Evolutionary conservation across 1,140 invertebrate species (phyloP), one percentile per base, ranked within the genome.

Genomic region (Psilanteris sp.): DNA sequence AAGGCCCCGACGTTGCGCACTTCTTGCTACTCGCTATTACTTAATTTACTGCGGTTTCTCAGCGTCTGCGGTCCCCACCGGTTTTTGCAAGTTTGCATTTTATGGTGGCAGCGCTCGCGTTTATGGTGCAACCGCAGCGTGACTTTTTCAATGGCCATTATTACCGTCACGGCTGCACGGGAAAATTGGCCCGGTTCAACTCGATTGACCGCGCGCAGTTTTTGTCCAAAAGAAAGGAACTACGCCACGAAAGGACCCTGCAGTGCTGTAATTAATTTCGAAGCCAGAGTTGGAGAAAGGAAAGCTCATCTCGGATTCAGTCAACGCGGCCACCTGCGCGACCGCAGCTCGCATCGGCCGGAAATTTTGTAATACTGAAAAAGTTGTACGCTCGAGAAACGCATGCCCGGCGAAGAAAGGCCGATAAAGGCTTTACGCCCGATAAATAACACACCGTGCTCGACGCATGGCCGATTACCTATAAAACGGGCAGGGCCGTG

Each of bases 31-130:
- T 52, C 41, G 46, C 77, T 68, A 67, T 79, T 79, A 77, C 64
- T 73, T 79, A 77, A 83, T 83, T 81, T 78, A 76, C 68, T 67
- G 74, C 61, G 80, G 79, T 77, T 71, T 72, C 67, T 67, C 50
- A 22, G 52, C 46, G 66, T 54, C 55, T 67, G 61, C 44, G 61
- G 64, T 72, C 52, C 44, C 66, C 59, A 22, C 43, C 22, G 44
- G 64, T 71, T 74, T 77, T 77, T 77, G 67, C 55, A 54, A 50
- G 52, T 77, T 74, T 68, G 74, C 71, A 74, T 79, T 77, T 79
- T 77, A 75, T 61, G 70, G 68, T 61, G 61, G 27, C 22, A 22
- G 32, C 20, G 24, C 22, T 64, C 52, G 44, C 64, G 50, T 76
- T 70, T 76, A 64, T 64, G 64, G 52, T 32, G 44, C 67, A 50